Evolutionary conservation across 2,113 vertebrate species (phyloP), one percentile per base, ranked within the genome.

Genomic region (Phrynosoma platyrhinos): DNA sequence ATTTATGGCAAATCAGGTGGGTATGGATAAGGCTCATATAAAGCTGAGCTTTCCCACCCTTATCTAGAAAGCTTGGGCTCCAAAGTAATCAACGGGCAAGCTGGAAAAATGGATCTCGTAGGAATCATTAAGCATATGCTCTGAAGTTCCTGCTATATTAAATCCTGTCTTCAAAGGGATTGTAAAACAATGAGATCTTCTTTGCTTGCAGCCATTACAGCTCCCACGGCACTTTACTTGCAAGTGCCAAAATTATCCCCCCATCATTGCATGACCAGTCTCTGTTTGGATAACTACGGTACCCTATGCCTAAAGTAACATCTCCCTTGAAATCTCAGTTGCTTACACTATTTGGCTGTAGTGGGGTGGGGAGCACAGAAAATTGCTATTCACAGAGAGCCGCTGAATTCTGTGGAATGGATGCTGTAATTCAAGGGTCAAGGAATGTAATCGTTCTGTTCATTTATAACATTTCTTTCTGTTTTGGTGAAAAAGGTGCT

Each of bases 181-280:
- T 69, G n/a, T 68, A 83, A 83, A 68, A 69, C 62, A 83, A n/a
- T 9, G 75, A 77, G 40, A 83, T 36, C 30, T 77, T 88, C 13
- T 83, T 77, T 71, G 30, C 47, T 86, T 90, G 47, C 14, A 42
- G 72, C 36, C 47, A 62, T 86, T 90, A 89, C 21, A 47, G 64
- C 62, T 83, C 79, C 47, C 36, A 78, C 68, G 68, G 58, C 36
- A 62, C 72, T 68, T 55, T 2, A 7, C 21, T 32, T 86, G 12
- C 62, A 71, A 86, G 84, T 78, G 72, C 55, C 72, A 40, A 85
- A 89, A 75, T 79, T 25, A 53, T n/a, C 21, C n/a, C 30, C 36
- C 52, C 53, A 18, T 5, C 40, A 27, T 47, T 72, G 62, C 9
- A 58, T 23, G 76, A n/a, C 80, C 36, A 83, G n/a, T 83, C 23